These are phyloP conservation scores for Yponomeuta plumbellus DNA, from an alignment of 2,888 invertebrate genomes.

Conservation along the genomic window DNA sequence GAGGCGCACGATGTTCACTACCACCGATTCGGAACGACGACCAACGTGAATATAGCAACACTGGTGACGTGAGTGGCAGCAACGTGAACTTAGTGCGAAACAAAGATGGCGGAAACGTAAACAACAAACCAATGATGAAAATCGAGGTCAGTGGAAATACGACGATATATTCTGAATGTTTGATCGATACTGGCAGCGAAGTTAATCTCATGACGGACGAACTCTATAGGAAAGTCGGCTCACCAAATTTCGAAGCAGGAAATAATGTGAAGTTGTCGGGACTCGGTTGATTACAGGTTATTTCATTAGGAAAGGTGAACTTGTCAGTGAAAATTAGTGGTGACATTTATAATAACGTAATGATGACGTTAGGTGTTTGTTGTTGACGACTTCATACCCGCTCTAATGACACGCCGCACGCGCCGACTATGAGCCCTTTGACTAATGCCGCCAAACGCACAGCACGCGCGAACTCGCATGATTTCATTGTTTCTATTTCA, in stretches of 20 bases:
- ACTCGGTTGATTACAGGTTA: not conserved
- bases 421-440: too few species aligned
- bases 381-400: too few species aligned
- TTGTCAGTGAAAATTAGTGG: slow-evolving; percentile 8
- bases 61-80: not conserved
- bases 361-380: too few species aligned
- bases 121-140: not conserved
- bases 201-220: slow-evolving; percentile 11
- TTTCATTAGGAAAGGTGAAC: not conserved
- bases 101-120: not conserved
- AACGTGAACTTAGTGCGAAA: too few species aligned
- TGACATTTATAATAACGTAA: slow-evolving; percentile 16
- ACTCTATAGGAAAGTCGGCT: not conserved
- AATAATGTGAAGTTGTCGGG: not conserved
- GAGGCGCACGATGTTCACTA: slow-evolving; percentile 7
- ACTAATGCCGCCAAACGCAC: too few species aligned
- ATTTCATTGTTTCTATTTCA: too few species aligned
- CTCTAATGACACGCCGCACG: too few species aligned
- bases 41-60: not conserved
- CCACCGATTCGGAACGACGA: not conserved
- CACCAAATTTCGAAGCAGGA: not conserved
- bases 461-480: too few species aligned
- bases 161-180: slow-evolving; percentile 2
- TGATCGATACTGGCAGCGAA: slow-evolving; percentile 11
- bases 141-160: not conserved